Conservation (phyloP, 2,797 vertebrate genomes). For the Eulemur mongoz region DNA sequence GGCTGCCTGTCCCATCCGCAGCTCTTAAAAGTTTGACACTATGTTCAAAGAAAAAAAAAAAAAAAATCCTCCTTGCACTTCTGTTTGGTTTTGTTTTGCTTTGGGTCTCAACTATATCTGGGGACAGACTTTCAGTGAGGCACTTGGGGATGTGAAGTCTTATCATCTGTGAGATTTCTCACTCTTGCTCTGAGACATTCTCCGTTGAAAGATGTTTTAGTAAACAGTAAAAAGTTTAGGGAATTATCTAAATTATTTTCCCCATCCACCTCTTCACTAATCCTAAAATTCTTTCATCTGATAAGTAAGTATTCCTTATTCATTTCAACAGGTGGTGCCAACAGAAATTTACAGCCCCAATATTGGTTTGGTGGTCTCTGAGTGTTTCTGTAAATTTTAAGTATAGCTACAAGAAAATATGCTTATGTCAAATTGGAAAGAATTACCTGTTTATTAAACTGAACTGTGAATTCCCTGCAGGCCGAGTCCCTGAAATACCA, state of each 20-base stretch:
- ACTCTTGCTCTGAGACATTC: neutral
- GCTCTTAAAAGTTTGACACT: slow-evolving; percentile 39
- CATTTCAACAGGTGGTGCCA: neutral
- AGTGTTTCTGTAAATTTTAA: neutral
- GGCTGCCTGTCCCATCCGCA: neutral
- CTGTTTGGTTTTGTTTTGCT: neutral
- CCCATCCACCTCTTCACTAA: neutral
- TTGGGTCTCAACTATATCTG: neutral
- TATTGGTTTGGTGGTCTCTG: neutral
- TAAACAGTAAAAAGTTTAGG: slow-evolving; percentile 9
- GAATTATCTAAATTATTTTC: neutral
- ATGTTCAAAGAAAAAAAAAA: neutral
- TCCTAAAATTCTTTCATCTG: neutral
- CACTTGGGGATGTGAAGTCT: neutral
- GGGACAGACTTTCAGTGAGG: slow-evolving; percentile 38
- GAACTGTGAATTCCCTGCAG: neutral
- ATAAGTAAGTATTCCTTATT: neutral
- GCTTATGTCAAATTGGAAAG: neutral
- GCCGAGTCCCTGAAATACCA: neutral
- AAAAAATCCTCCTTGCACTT: neutral
- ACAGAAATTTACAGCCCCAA: neutral
- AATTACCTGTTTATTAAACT: neutral
- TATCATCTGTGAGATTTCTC: neutral
- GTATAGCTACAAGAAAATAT: neutral
- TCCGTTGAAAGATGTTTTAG: neutral